Evolutionary conservation across 2,797 vertebrate genomes (phyloP), one percentile per base, ranked within the genome.

Genomic region (Thamnophis elegans): DNA sequence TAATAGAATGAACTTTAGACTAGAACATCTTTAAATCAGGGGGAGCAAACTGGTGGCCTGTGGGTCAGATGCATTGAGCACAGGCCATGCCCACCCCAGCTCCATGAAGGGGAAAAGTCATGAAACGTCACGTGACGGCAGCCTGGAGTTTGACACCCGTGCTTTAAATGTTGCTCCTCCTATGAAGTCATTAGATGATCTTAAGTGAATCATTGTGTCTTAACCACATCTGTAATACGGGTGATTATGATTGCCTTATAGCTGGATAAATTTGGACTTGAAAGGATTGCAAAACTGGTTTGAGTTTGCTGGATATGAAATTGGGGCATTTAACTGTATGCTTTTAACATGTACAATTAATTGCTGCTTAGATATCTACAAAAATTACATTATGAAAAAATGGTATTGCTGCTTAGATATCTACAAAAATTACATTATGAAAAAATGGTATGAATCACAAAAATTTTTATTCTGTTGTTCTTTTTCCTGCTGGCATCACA

Each of bases 401-500:
- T 92, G 42, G 62, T 55, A 7, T 82, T 20, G 28, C n/a, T 87
- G 36, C 59, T 92, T 56, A 60, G 47, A 54, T 47, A 53, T 68
- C 14, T 86, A 42, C 32, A 86, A 85, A 91, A 22, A 47, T 59
- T 56, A 26, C 42, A 47, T 42, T 87, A 32, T 60, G n/a, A 60
- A 93, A 36, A 88, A 88, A 16, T 92, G 54, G 62, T 55, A 7
- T 82, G 55, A 42, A 58, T 90, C 87, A 42, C 5, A 58, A 12
- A 32, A 62, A 59, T 47, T 26, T 87, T 5, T 68, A 87, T 42
- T 73, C 7, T 90, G 28, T 56, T 68, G 25, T 88, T 92, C 86
- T 78, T 0, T 94, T 94, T 91, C 60, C 93, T 92, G 90, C 90
- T 94, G 92, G 55, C 53, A 55, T 62, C 51, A 53, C 56, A 73